Conservation (phyloP, 2,797 vertebrate genomes). For the Sardinella longiceps region DNA sequence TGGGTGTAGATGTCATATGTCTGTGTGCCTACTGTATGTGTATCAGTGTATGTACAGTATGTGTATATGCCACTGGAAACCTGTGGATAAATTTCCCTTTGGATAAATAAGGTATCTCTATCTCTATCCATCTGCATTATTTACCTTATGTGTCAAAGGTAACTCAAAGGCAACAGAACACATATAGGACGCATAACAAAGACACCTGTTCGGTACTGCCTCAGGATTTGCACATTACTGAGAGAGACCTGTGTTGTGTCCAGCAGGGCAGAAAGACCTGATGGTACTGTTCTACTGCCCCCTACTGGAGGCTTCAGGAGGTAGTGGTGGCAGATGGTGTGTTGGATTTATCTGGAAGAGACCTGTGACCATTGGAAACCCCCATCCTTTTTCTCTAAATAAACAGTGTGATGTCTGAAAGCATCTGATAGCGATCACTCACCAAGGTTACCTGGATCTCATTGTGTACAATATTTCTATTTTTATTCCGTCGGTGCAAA, state of each 20-base stretch:
- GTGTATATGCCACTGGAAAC: too few relatives aligned
- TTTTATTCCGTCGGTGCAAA: background rate
- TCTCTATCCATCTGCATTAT: too few relatives aligned
- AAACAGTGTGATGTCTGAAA: background rate
- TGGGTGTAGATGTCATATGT: too few relatives aligned
- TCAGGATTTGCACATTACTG: background rate
- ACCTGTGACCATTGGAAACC: background rate
- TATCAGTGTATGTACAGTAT: too few relatives aligned
- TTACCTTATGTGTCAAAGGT: background rate
- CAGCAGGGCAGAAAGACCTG: conserved; percentile 27
- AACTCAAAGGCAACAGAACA: background rate
- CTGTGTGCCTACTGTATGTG: too few relatives aligned
- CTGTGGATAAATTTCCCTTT: too few relatives aligned
- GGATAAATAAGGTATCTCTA: too few relatives aligned
- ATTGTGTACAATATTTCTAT: background rate
- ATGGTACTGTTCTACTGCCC: conserved; percentile 65
- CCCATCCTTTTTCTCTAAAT: background rate
- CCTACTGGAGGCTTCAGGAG: conserved; percentile 60
- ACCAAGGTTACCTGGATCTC: background rate
- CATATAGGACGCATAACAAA: background rate
- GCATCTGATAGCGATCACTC: background rate
- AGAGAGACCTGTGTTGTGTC: conserved; percentile 14
- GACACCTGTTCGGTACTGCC: background rate
- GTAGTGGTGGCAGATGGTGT: background rate
- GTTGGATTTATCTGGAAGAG: background rate